Evolutionary conservation across 2,797 vertebrate species (phyloP).

Genomic region (Alcedo atthis): DNA sequence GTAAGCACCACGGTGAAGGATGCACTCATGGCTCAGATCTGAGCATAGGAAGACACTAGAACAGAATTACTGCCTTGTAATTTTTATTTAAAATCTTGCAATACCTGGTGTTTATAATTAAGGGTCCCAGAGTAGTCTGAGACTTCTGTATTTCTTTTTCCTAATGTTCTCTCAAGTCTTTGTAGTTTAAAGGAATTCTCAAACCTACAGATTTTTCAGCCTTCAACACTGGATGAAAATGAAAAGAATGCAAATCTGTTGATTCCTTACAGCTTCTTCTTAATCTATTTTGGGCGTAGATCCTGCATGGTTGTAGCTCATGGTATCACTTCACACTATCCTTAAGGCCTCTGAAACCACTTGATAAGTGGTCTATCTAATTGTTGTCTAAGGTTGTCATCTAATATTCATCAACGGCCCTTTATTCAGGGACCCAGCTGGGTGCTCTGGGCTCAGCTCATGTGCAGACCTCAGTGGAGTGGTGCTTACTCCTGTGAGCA

Average conservation of each 20-base stretch:
- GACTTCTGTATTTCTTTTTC: background rate
- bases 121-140: background rate
- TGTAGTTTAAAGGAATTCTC: background rate
- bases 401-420: background rate
- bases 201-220: background rate
- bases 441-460: background rate
- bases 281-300: background rate
- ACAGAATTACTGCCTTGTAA: background rate
- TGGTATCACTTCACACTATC: background rate
- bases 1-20: background rate
- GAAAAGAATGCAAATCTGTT: background rate
- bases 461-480: background rate
- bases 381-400: too few relatives aligned
- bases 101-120: background rate
- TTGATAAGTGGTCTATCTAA: fast-evolving
- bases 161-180: background rate
- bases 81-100: background rate
- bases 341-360: background rate
- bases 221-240: background rate
- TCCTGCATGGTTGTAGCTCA: background rate
- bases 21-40: fast-evolving
- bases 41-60: background rate
- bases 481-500: background rate
- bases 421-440: background rate
- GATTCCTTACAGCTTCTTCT: background rate